phyloP scores from a whole-genome alignment of 2,888 invertebrate genomes.

The Cephus rjabovi region DNA sequence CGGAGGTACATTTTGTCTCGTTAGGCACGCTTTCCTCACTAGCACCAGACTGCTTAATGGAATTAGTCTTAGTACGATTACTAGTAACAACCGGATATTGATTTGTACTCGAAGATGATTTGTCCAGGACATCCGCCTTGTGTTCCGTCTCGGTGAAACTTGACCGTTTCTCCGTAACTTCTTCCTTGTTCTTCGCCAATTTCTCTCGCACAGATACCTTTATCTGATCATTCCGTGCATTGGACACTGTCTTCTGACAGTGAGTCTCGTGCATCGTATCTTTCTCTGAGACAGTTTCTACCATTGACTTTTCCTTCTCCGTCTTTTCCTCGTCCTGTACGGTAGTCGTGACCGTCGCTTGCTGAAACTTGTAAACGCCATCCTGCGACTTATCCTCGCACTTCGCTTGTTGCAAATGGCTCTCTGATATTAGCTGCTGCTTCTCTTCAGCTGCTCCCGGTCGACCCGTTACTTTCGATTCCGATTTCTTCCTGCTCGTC shows the following conservation, averaged over 20 bases:
- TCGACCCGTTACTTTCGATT: not conserved
- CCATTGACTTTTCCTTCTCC: constrained; percentile 20
- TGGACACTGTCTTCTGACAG: constrained; percentile 51
- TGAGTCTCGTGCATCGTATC: constrained; percentile 33
- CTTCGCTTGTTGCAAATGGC: constrained; percentile 23
- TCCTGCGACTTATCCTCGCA: constrained; percentile 31
- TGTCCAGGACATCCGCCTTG: constrained; percentile 38
- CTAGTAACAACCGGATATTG: constrained; percentile 27
- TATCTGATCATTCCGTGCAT: constrained; percentile 60
- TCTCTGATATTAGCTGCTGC: constrained; percentile 19
- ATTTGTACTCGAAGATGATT: constrained; percentile 33
- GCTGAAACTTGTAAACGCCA: constrained; percentile 47
- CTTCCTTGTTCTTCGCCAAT: constrained; percentile 51
- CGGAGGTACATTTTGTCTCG: constrained; percentile 14
- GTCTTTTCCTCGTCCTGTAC: constrained; percentile 25
- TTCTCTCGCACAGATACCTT: constrained; percentile 53
- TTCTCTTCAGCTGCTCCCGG: constrained; percentile 15
- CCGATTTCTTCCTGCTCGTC: constrained; percentile 25
- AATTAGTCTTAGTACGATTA: constrained; percentile 34
- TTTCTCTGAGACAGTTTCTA: constrained; percentile 32
- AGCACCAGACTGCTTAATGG: constrained; percentile 26
- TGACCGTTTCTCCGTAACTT: constrained; percentile 53
- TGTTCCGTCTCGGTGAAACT: constrained; percentile 50
- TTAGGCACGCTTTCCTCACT: constrained; percentile 25
- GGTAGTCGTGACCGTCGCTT: constrained; percentile 39